These are phyloP conservation scores for Psittacula derbiana DNA, from an alignment of 2,797 vertebrate genomes.

Conservation along the genomic window DNA sequence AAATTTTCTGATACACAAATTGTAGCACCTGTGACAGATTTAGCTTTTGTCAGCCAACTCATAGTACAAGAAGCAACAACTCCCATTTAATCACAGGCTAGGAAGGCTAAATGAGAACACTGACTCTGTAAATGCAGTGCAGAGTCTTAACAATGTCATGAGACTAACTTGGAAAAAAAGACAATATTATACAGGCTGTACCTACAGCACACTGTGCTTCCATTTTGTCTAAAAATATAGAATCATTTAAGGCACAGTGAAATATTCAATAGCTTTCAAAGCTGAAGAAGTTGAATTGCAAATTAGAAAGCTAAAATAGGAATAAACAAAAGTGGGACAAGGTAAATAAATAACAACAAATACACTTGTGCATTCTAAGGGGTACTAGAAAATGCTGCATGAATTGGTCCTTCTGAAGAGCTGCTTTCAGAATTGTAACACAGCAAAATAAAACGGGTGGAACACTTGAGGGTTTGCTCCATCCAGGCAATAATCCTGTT, in stretches of 20 bases:
- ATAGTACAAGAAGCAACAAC: conserved; percentile 41
- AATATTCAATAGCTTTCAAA: conserved; percentile 25
- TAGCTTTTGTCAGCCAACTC: conserved; percentile 55
- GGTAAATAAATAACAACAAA: conserved; percentile 34
- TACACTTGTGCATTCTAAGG: background rate
- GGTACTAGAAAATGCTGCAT: background rate
- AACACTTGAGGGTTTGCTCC: background rate
- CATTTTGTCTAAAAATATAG: conserved; percentile 39
- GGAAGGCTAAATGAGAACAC: conserved; percentile 32
- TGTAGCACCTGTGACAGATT: conserved; percentile 68
- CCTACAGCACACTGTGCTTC: background rate
- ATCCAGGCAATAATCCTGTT: background rate
- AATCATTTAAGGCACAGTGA: background rate
- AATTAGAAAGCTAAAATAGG: conserved; percentile 32
- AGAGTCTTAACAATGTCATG: conserved; percentile 31
- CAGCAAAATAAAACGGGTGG: background rate
- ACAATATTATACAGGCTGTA: background rate
- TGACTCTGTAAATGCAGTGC: conserved; percentile 47
- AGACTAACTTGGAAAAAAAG: conserved; percentile 39
- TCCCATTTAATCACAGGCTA: conserved; percentile 65
- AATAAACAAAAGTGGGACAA: conserved; percentile 14
- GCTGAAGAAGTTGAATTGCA: conserved; percentile 6
- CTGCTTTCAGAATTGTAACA: background rate
- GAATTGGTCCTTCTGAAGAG: background rate
- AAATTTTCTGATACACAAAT: conserved; percentile 73